Evolutionary conservation across 2,113 vertebrate species (phyloP).

Genomic region (Cyprinodon variegatus): DNA sequence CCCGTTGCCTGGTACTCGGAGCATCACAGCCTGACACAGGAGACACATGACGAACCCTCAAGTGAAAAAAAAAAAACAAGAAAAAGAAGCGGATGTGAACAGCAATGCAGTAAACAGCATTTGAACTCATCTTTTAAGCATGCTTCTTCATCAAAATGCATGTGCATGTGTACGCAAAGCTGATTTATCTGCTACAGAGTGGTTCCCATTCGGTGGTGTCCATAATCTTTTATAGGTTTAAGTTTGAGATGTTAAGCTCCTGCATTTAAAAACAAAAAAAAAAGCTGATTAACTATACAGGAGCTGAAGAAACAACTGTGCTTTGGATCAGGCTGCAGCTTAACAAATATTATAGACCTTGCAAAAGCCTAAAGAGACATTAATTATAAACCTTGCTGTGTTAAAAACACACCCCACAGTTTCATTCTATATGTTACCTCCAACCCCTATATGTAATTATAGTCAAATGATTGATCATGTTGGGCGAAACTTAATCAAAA

Average conservation of each 20-base stretch:
- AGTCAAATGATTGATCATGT: no score
- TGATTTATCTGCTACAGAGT: conserved; percentile 52
- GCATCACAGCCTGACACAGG: conserved; percentile 8
- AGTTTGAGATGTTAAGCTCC: conserved; percentile 29
- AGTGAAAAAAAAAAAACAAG: neutral
- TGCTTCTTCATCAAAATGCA: conserved; percentile 10
- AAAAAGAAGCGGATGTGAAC: conserved; percentile 31
- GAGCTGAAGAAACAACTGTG: neutral
- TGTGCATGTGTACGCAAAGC: conserved; percentile 1
- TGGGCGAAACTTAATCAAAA: no score
- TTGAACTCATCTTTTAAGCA: conserved; percentile 53
- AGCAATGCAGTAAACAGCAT: conserved; percentile 49
- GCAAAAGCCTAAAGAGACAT: neutral
- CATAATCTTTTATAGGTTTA: conserved; percentile 34
- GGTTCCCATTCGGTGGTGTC: conserved; percentile 20
- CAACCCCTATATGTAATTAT: no score
- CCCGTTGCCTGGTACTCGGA: conserved; percentile 26
- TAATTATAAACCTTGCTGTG: neutral
- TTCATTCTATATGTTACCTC: neutral
- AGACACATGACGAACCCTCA: conserved; percentile 18
- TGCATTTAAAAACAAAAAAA: conserved; percentile 19
- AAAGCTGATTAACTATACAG: conserved; percentile 1
- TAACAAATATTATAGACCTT: neutral
- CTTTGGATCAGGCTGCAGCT: conserved; percentile 2
- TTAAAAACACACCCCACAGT: neutral